Conservation (phyloP, 2,113 vertebrate species). For the Indicator indicator region DNA sequence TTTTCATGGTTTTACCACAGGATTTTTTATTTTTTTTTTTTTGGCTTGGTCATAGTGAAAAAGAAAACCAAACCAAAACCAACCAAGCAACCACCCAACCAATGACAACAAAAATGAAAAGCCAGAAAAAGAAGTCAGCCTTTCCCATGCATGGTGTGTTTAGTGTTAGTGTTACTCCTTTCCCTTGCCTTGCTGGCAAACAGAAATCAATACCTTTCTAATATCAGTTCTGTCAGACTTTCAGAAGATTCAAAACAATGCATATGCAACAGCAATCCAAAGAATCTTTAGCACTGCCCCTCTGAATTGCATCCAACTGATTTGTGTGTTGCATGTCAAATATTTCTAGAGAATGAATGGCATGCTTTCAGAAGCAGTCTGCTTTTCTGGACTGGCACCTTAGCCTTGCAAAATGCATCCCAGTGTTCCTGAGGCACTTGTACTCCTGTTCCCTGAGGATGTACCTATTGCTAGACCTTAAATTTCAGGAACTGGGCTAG, state of each 20-base stretch:
- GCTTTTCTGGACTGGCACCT: not conserved
- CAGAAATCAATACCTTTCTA: not conserved
- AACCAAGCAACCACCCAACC: no score
- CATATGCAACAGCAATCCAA: not conserved
- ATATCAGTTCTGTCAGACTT: not conserved
- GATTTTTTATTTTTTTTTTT: not conserved
- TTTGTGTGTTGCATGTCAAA: not conserved
- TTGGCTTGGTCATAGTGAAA: accelerated
- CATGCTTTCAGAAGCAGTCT: not conserved
- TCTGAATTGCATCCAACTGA: not conserved
- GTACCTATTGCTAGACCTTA: not conserved
- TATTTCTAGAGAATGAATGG: not conserved
- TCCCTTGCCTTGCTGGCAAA: not conserved
- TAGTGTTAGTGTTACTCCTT: not conserved
- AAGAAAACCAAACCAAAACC: not conserved
- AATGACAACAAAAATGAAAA: no score
- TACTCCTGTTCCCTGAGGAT: not conserved
- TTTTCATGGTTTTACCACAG: not conserved
- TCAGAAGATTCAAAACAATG: not conserved
- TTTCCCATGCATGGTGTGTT: not conserved
- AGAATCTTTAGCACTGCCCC: not conserved
- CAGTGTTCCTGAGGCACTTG: not conserved
- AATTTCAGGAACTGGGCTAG: not conserved
- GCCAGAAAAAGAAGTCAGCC: not conserved
- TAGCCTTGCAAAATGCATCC: not conserved